These are phyloP conservation scores for Coilia nasus DNA, from an alignment of 2,797 vertebrate species.

Conservation along the genomic window DNA sequence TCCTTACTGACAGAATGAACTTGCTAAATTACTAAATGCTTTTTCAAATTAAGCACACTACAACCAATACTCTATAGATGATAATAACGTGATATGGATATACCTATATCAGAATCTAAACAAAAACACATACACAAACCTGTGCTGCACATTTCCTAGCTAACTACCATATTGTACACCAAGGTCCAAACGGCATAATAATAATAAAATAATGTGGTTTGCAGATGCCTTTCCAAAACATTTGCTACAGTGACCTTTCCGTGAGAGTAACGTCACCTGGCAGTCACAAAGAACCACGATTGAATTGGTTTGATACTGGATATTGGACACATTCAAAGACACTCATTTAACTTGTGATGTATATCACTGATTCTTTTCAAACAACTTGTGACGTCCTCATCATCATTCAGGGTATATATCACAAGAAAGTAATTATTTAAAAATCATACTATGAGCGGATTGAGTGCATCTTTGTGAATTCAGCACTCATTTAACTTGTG, in stretches of 20 bases:
- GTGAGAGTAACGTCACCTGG: background rate
- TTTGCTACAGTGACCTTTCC: background rate
- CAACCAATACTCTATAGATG: background rate
- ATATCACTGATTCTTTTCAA: no score
- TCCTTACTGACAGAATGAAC: background rate
- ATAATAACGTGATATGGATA: background rate
- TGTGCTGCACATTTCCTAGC: background rate
- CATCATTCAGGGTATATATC: no score
- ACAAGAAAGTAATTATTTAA: no score
- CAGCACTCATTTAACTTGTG: no score
- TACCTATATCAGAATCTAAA: background rate
- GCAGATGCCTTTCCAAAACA: background rate
- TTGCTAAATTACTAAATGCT: background rate
- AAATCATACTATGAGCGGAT: no score
- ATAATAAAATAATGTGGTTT: background rate
- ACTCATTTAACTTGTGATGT: no score
- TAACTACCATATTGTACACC: no score
- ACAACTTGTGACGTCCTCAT: no score
- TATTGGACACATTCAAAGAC: no score
- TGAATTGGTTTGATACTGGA: no score
- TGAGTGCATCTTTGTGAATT: no score
- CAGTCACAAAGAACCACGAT: background rate
- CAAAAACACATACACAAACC: background rate
- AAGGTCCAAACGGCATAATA: background rate
- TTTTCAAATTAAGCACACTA: background rate